phyloP scores from a whole-genome alignment of 2,113 vertebrate species.

The Terrapene triunguis region DNA sequence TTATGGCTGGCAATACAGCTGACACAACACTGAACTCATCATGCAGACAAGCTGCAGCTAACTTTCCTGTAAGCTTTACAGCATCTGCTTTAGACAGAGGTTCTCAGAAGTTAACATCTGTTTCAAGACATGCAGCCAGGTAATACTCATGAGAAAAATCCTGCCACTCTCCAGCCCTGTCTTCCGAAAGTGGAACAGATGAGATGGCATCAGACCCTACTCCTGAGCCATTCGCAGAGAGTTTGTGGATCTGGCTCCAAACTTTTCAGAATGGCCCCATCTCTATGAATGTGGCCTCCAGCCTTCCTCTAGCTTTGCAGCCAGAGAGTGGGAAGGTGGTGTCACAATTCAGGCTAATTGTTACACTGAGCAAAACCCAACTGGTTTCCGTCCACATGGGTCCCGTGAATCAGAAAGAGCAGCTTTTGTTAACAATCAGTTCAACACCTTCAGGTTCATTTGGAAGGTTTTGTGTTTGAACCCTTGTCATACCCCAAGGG shows the following conservation, averaged over 20 bases:
- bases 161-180: neutral
- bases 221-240: neutral
- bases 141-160: neutral
- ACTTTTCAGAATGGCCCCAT: neutral
- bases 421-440: neutral
- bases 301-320: neutral
- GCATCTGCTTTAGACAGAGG: neutral
- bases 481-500: neutral
- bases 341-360: neutral
- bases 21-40: neutral
- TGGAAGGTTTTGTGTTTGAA: neutral
- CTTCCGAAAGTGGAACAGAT: neutral
- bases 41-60: too few relatives aligned
- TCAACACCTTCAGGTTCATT: neutral
- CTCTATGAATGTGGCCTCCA: neutral
- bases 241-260: neutral
- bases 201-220: neutral
- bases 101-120: neutral
- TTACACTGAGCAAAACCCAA: neutral
- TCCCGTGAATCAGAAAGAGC: neutral
- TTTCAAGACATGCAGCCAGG: neutral
- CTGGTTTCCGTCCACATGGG: neutral
- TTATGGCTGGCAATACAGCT: accelerated
- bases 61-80: neutral
- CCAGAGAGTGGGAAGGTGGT: neutral